These are phyloP conservation scores for Thaleichthys pacificus DNA, from an alignment of 2,797 vertebrate genomes.

Conservation along the genomic window DNA sequence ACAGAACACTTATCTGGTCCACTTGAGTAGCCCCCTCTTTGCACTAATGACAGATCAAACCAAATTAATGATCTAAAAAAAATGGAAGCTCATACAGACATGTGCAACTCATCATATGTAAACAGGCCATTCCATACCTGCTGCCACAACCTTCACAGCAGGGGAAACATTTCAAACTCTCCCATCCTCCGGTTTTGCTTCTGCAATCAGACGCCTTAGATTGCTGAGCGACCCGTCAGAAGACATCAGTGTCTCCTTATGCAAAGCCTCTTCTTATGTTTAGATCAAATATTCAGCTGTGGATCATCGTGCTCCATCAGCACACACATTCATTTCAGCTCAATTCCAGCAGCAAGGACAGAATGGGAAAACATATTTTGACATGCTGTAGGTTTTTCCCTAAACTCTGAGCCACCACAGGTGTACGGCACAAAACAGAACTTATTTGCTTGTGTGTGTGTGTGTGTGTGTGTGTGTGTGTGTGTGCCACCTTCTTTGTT, in stretches of 20 bases:
- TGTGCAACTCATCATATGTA: background rate
- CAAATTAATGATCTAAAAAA: background rate
- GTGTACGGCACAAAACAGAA: constrained; percentile 20
- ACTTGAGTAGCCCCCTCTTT: background rate
- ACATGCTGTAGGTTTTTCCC: background rate
- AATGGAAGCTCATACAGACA: background rate
- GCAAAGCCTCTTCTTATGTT: background rate
- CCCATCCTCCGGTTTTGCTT: background rate
- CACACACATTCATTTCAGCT: background rate
- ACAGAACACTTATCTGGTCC: background rate
- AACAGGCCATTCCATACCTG: background rate
- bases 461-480: too few species aligned
- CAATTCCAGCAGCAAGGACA: background rate
- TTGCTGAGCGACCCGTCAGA: too few species aligned
- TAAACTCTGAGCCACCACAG: constrained; percentile 15
- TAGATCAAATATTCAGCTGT: background rate
- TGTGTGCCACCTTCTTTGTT: too few species aligned
- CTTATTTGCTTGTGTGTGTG: background rate
- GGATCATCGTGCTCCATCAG: background rate
- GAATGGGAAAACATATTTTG: background rate
- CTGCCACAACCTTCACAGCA: background rate
- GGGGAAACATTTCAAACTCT: background rate
- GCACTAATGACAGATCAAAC: background rate
- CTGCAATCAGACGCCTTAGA: too few species aligned
- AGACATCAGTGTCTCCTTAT: too few species aligned